Evolutionary conservation across 2,113 vertebrate genomes (phyloP).

Genomic region (Hucho hucho): DNA sequence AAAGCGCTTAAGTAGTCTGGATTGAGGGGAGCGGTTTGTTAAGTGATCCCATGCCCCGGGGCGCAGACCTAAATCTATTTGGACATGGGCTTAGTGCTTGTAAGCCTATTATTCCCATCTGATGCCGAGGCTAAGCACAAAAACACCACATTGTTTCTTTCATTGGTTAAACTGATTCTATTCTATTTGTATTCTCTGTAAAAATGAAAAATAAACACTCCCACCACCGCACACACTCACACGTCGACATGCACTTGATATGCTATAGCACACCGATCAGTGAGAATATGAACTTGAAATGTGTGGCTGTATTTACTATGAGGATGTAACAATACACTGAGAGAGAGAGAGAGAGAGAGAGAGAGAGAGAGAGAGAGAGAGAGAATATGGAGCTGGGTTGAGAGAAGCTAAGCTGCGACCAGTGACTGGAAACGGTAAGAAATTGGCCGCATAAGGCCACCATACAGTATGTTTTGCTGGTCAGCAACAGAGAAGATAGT

Average conservation of each 20-base stretch:
- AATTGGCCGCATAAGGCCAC: too few species aligned
- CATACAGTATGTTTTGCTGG: too few species aligned
- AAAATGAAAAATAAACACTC: not conserved
- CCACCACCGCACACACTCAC: slow-evolving; percentile 12
- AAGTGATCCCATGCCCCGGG: slow-evolving; percentile 62
- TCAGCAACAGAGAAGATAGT: too few species aligned
- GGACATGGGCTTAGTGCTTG: slow-evolving; percentile 65
- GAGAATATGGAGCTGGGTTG: not conserved
- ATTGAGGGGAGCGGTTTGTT: slow-evolving; percentile 60
- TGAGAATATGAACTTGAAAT: not conserved
- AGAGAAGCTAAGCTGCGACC: slow-evolving; percentile 17
- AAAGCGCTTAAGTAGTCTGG: slow-evolving; percentile 62
- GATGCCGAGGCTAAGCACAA: slow-evolving; percentile 54
- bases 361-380: too few species aligned
- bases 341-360: too few species aligned
- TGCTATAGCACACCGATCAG: not conserved
- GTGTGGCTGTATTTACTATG: slow-evolving; percentile 19
- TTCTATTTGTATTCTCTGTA: slow-evolving; percentile 13
- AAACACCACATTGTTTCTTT: slow-evolving; percentile 55
- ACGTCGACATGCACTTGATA: not conserved
- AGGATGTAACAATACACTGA: slow-evolving; percentile 25
- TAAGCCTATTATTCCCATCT: slow-evolving; percentile 75
- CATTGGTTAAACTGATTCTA: slow-evolving; percentile 39
- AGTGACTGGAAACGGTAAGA: too few species aligned
- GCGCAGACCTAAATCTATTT: slow-evolving; percentile 69